These are phyloP conservation scores for Lamellibrachia columna DNA, from an alignment of 2,888 invertebrate genomes.

Conservation along the genomic window DNA sequence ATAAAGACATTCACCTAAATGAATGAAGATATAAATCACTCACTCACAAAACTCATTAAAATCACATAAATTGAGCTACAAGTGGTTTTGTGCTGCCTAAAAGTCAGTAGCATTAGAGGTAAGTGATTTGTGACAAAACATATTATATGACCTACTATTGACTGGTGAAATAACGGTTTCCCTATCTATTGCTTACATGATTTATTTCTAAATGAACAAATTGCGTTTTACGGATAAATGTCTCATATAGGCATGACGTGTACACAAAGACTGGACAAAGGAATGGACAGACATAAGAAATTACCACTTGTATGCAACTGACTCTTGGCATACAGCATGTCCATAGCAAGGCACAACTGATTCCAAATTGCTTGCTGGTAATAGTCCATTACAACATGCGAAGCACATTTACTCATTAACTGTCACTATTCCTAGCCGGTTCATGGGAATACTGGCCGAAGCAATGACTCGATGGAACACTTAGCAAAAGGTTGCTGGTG, in stretches of 20 bases:
- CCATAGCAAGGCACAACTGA: neutral
- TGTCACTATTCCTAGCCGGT: neutral
- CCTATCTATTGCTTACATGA: too few species aligned
- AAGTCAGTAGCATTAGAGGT: too few species aligned
- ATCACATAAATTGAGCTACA: neutral
- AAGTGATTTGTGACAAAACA: too few species aligned
- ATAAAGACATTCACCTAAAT: neutral
- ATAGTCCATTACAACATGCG: neutral
- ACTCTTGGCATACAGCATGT: neutral
- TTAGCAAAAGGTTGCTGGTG: neutral
- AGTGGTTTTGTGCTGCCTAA: neutral
- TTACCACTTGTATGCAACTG: neutral
- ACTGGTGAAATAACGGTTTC: too few species aligned
- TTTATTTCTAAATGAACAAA: too few species aligned
- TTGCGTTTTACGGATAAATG: too few species aligned
- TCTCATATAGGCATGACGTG: too few species aligned
- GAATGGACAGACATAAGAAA: too few species aligned
- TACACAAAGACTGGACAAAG: too few species aligned
- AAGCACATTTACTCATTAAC: neutral
- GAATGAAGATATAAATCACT: too few species aligned
- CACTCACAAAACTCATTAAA: too few species aligned
- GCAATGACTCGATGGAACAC: neutral
- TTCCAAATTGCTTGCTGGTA: neutral
- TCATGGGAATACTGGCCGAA: neutral
- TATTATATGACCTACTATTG: too few species aligned